phyloP scores from a whole-genome alignment of 2,797 vertebrate species.

The Arnoldichthys spilopterus region DNA sequence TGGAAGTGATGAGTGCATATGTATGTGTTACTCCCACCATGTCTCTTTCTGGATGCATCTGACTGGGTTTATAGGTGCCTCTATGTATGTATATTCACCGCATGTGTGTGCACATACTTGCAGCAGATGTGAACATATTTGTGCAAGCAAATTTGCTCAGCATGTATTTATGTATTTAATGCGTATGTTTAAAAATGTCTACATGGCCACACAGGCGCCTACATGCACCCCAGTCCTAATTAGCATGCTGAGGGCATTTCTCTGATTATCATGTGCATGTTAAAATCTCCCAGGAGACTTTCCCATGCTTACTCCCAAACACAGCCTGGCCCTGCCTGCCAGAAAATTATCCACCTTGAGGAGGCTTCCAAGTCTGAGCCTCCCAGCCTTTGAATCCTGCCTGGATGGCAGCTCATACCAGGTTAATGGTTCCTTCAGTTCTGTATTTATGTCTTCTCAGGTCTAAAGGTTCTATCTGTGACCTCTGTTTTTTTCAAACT shows the following conservation, averaged over 20 bases:
- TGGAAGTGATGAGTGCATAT: constrained; percentile 35
- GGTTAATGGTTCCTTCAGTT: constrained; percentile 43
- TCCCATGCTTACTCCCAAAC: constrained; percentile 47
- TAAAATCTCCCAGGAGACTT: constrained; percentile 53
- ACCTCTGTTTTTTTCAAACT: constrained; percentile 14
- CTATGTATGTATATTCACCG: constrained; percentile 4
- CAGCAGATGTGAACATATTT: neutral
- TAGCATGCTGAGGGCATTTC: constrained; percentile 43
- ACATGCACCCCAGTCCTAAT: constrained; percentile 24
- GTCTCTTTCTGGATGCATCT: constrained; percentile 3
- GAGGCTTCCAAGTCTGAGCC: constrained; percentile 33
- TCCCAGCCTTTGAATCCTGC: constrained; percentile 14
- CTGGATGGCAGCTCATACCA: constrained; percentile 29
- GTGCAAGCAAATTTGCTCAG: neutral
- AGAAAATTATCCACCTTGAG: constrained; percentile 16
- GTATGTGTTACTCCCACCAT: neutral
- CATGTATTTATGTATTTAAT: constrained; percentile 25
- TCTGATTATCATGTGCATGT: constrained; percentile 43
- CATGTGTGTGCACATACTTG: neutral
- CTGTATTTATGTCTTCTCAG: constrained; percentile 23
- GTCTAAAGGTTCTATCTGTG: neutral
- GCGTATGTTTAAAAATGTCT: neutral
- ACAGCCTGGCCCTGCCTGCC: constrained; percentile 28
- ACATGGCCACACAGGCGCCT: constrained; percentile 19
- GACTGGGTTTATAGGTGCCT: neutral